These are phyloP conservation scores for Drosophila pegasa DNA, from an alignment of 2,888 invertebrate species.

Conservation along the genomic window DNA sequence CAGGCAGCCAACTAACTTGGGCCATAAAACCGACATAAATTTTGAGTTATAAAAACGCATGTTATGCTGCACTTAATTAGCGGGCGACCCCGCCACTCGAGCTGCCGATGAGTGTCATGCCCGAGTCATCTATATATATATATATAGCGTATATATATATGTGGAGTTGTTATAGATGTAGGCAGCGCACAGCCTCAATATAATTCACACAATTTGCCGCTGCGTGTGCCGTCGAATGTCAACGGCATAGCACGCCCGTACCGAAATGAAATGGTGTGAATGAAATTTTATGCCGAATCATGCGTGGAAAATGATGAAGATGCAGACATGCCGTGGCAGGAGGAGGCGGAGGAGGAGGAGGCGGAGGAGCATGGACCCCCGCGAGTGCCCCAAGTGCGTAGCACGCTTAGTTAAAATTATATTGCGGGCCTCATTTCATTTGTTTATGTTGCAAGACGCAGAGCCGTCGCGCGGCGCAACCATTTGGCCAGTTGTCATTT, in stretches of 20 bases:
- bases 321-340: constrained; percentile 36
- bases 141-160: background rate
- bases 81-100: constrained; percentile 51
- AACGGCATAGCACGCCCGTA: constrained; percentile 61
- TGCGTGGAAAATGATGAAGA: constrained; percentile 79
- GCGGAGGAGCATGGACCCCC: too few species aligned
- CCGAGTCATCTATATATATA: constrained; percentile 23
- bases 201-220: constrained; percentile 75
- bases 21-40: constrained; percentile 77
- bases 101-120: constrained; percentile 56
- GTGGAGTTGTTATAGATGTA: constrained; percentile 31
- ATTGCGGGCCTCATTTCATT: constrained; percentile 73
- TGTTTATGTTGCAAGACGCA: constrained; percentile 60
- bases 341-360: too few species aligned
- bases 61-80: constrained; percentile 79
- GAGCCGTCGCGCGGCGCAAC: constrained; percentile 10
- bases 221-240: constrained; percentile 72
- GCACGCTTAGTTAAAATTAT: constrained; percentile 70
- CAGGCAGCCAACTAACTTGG: constrained; percentile 52
- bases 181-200: constrained; percentile 45
- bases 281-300: constrained; percentile 81
- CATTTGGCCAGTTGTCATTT: constrained; percentile 50
- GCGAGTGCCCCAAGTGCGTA: constrained; percentile 16
- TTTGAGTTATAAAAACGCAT: constrained; percentile 79
- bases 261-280: constrained; percentile 79